A percentile compares a stretch with the other conserved stretches of the same genome.
phyloP scores from a whole-genome alignment of 2,113 vertebrate genomes.

The Theristicus caerulescens region DNA sequence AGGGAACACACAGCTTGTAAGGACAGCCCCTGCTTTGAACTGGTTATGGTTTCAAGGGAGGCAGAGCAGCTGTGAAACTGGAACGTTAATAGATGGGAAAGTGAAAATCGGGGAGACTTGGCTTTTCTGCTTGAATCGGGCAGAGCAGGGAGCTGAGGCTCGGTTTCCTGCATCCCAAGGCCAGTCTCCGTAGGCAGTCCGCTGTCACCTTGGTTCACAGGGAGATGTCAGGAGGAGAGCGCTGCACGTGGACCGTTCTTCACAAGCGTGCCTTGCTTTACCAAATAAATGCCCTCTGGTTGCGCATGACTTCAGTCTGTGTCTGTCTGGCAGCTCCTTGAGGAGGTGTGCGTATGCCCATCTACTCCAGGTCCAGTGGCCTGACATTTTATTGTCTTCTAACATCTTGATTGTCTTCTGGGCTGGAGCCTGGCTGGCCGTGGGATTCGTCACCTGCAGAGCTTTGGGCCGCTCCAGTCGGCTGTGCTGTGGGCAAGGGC shows the following conservation, averaged over 20 bases:
- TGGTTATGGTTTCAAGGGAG: neutral
- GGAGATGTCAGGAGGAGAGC: neutral
- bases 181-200: neutral
- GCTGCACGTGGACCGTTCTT: fast-evolving
- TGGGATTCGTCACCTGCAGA: too few relatives aligned
- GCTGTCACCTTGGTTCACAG: neutral
- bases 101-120: neutral
- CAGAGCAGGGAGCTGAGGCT: neutral
- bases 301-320: neutral
- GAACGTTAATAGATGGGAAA: neutral
- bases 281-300: neutral
- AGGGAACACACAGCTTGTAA: too few relatives aligned
- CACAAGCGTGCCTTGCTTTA: neutral
- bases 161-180: fast-evolving
- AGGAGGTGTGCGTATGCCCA: too few relatives aligned
- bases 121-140: neutral
- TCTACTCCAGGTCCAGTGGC: neutral
- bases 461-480: fast-evolving
- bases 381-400: neutral
- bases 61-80: neutral
- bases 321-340: neutral
- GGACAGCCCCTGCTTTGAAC: neutral
- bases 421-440: neutral
- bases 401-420: too few relatives aligned
- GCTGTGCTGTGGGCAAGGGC: neutral